These are phyloP conservation scores for Battus philenor DNA, from an alignment of 1,140 invertebrate species.

Conservation along the genomic window DNA sequence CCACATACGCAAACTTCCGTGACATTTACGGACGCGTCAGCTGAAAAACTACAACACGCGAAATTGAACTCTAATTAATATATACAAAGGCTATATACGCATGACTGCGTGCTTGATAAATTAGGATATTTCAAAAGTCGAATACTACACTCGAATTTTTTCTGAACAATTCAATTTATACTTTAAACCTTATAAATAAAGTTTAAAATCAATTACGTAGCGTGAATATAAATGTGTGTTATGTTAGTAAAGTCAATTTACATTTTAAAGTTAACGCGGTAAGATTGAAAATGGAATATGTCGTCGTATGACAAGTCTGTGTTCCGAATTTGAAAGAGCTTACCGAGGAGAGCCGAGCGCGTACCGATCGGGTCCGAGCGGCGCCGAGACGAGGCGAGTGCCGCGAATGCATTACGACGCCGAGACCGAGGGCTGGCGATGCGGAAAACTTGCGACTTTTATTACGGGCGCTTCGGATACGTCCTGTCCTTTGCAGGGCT, in stretches of 20 bases:
- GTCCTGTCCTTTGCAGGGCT: background rate
- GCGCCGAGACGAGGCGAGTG: conserved; percentile 64
- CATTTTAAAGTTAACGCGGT: conserved; percentile 2
- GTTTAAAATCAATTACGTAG: conserved; percentile 12
- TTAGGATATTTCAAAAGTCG: conserved; percentile 72
- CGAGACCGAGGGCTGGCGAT: conserved; percentile 45
- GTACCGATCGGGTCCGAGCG: conserved; percentile 71
- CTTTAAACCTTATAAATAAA: background rate
- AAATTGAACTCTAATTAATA: conserved; percentile 27
- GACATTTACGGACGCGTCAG: conserved; percentile 69
- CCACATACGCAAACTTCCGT: conserved; percentile 41
- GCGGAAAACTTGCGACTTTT: conserved; percentile 31
- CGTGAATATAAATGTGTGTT: background rate
- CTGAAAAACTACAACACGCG: conserved; percentile 42
- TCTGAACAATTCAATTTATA: conserved; percentile 3
- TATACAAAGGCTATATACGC: conserved; percentile 28
- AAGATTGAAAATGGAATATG: conserved; percentile 26
- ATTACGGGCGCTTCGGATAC: conserved; percentile 8
- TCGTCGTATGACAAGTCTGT: conserved; percentile 48
- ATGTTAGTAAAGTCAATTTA: conserved; percentile 16
- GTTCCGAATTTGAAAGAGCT: conserved; percentile 64
- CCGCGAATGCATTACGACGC: conserved; percentile 68
- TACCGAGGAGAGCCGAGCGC: conserved; percentile 57
- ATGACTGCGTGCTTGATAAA: conserved; percentile 38
- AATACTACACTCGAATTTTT: conserved; percentile 54